A percentile compares a stretch with the other conserved stretches of the same genome.
Conservation (phyloP, 2,797 vertebrate genomes). For the Phalloptychus januarius region DNA sequence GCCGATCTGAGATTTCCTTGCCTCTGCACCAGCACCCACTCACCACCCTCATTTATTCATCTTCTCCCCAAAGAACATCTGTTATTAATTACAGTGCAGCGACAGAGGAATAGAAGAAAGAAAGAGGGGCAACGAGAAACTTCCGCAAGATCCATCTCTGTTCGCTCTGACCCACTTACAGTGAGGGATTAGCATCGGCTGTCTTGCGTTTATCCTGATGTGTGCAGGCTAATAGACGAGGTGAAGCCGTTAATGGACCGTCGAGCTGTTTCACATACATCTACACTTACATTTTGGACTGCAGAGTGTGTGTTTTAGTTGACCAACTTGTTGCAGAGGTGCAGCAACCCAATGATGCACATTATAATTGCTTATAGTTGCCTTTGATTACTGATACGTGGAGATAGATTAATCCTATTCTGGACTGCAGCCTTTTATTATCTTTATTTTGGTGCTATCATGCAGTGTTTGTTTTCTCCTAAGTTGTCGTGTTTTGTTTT, state of each 20-base stretch:
- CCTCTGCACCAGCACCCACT: slow-evolving; percentile 1
- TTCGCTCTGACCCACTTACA: slow-evolving; percentile 72
- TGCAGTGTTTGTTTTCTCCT: neutral
- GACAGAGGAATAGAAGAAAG: slow-evolving; percentile 38
- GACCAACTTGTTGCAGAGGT: slow-evolving; percentile 18
- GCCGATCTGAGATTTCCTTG: slow-evolving; percentile 8
- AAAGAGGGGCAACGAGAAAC: slow-evolving; percentile 52
- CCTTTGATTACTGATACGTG: neutral
- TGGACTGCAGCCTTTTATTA: neutral
- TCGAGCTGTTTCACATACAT: slow-evolving; percentile 35
- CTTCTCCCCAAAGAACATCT: slow-evolving; percentile 35
- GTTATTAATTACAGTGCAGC: slow-evolving; percentile 67
- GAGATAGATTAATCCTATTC: neutral
- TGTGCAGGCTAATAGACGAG: slow-evolving; percentile 42
- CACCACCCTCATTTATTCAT: slow-evolving; percentile 9
- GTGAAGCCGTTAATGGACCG: slow-evolving; percentile 39
- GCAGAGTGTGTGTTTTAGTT: slow-evolving; percentile 2
- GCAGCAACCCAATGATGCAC: too few relatives aligned
- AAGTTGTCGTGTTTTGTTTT: neutral
- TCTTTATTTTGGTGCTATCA: neutral
- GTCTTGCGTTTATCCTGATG: slow-evolving; percentile 19
- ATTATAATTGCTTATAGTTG: too few relatives aligned
- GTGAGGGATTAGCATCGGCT: slow-evolving; percentile 35
- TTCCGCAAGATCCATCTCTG: slow-evolving; percentile 62
- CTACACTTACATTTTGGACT: slow-evolving; percentile 28